These are phyloP conservation scores for Spheniscus humboldti DNA, from an alignment of 2,797 vertebrate genomes.

Conservation along the genomic window DNA sequence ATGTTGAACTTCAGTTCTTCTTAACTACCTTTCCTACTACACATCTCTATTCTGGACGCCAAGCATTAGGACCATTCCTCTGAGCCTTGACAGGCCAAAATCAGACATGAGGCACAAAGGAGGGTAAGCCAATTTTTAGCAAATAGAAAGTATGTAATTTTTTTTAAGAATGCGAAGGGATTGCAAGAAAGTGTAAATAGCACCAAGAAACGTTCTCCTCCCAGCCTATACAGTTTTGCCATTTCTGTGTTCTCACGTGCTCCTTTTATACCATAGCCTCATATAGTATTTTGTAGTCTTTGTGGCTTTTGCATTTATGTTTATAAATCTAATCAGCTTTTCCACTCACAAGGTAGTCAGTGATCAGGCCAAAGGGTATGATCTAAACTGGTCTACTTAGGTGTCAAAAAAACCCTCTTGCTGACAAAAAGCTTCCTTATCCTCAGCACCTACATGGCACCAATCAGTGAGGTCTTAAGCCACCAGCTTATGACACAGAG, in stretches of 20 bases:
- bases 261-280: background rate
- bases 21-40: background rate
- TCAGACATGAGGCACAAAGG: background rate
- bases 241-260: background rate
- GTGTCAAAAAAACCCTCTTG: background rate
- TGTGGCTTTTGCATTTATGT: background rate
- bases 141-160: background rate
- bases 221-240: background rate
- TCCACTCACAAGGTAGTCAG: background rate
- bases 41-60: background rate
- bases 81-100: background rate
- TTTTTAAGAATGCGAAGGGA: background rate
- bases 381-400: background rate
- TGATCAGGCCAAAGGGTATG: background rate
- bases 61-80: background rate
- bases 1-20: background rate
- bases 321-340: background rate
- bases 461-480: background rate
- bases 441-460: background rate
- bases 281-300: background rate
- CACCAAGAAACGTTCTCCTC: background rate
- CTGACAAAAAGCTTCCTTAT: background rate
- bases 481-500: background rate
- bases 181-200: background rate
- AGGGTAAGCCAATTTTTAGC: background rate